Evolutionary conservation across 2,888 invertebrate species (phyloP).

Genomic region (Pterostichus madidus): DNA sequence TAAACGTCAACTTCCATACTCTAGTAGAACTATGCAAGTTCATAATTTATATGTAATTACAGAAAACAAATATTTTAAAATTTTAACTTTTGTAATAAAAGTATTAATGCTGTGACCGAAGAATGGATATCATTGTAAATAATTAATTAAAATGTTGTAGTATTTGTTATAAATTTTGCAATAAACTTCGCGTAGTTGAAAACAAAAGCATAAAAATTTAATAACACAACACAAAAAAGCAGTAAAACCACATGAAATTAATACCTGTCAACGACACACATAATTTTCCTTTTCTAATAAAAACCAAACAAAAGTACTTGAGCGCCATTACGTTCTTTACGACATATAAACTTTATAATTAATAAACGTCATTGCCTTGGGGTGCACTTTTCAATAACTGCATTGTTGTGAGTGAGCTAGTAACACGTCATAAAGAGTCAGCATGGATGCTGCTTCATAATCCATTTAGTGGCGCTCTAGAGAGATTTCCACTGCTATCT

Average conservation of each 20-base stretch:
- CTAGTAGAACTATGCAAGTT: no score
- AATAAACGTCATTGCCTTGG: neutral
- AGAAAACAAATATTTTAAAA: no score
- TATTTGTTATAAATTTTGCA: neutral
- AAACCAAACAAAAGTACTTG: neutral
- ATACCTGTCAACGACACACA: constrained; percentile 19
- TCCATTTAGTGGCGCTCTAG: neutral
- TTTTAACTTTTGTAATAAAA: no score
- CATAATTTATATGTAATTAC: no score
- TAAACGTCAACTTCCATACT: no score
- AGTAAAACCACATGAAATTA: constrained; percentile 7
- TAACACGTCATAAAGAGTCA: no score
- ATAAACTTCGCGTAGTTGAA: neutral
- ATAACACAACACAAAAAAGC: neutral
- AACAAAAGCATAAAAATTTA: constrained; percentile 19
- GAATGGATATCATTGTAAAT: no score
- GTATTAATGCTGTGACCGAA: no score
- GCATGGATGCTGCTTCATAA: no score
- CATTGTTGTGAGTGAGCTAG: no score
- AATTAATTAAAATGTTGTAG: no score
- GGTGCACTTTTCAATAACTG: no score
- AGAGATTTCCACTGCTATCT: neutral
- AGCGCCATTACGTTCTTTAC: neutral
- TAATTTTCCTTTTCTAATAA: constrained; percentile 28
- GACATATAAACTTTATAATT: constrained; percentile 15